phyloP scores from a whole-genome alignment of 2,797 vertebrate genomes.

The Coccyzus lansbergi region DNA sequence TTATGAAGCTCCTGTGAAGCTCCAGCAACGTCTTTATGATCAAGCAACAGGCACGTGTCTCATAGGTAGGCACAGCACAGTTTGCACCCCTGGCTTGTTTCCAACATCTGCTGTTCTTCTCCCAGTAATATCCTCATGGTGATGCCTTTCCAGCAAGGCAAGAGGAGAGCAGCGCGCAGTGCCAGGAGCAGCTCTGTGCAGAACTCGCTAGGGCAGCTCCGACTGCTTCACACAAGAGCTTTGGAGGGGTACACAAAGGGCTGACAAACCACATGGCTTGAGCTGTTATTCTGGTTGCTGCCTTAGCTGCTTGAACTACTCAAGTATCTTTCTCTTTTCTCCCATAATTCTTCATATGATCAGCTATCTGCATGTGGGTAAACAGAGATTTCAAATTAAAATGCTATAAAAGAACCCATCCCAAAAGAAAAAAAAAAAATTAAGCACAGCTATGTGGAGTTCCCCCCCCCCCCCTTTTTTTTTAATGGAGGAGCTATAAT shows the following conservation, averaged over 20 bases:
- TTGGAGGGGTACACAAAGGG: not conserved
- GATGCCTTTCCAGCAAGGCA: not conserved
- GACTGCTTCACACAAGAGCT: not conserved
- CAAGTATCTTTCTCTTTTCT: not conserved
- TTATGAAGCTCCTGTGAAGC: not conserved
- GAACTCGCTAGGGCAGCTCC: not conserved
- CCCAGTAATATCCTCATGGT: not conserved
- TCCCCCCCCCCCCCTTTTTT: not conserved
- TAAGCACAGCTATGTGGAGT: not conserved
- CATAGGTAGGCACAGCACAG: not conserved
- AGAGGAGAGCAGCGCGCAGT: not conserved
- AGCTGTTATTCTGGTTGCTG: not conserved
- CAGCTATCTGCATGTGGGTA: not conserved
- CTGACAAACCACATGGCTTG: not conserved
- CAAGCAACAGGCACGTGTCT: not conserved
- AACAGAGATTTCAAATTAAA: not conserved
- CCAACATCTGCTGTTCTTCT: not conserved
- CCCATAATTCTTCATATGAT: not conserved
- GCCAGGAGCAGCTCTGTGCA: rapidly evolving
- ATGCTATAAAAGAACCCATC: not conserved
- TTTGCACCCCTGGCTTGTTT: not conserved
- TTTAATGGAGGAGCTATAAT: not conserved
- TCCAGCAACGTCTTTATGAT: not conserved
- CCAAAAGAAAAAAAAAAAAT: conserved; percentile 2
- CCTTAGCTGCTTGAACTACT: not conserved